phyloP scores from a whole-genome alignment of 2,888 invertebrate species.

The Tachina grossa region DNA sequence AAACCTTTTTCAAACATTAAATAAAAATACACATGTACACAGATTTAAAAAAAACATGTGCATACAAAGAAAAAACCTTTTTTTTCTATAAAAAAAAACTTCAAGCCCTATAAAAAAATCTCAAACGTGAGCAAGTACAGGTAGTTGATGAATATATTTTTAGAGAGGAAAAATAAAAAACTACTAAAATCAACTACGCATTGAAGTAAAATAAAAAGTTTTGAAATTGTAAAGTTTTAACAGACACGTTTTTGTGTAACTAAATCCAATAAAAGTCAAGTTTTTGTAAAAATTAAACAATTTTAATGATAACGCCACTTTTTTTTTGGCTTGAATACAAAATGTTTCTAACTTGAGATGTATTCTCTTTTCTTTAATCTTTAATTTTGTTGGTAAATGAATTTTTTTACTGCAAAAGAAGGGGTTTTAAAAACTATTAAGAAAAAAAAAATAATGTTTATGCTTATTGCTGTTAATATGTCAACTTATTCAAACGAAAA shows the following conservation, averaged over 20 bases:
- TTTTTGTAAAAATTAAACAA: neutral
- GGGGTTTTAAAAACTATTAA: neutral
- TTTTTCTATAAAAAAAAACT: slow-evolving; percentile 4
- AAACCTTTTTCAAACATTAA: slow-evolving; percentile 41
- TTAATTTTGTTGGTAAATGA: neutral
- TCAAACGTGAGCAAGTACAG: slow-evolving; percentile 53
- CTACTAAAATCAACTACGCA: slow-evolving; percentile 5
- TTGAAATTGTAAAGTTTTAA: neutral
- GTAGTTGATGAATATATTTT: slow-evolving; percentile 23
- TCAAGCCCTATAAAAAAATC: slow-evolving; percentile 19
- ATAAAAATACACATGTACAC: neutral
- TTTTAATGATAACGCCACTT: neutral
- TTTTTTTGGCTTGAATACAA: neutral
- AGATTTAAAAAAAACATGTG: slow-evolving; percentile 12
- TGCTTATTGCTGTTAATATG: neutral
- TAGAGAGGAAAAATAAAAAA: slow-evolving; percentile 11
- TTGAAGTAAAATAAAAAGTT: neutral
- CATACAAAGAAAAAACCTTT: neutral
- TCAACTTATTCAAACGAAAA: neutral
- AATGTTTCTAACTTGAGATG: neutral
- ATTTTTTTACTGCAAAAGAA: neutral
- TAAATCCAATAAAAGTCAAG: slow-evolving; percentile 7
- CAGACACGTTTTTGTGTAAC: slow-evolving; percentile 21
- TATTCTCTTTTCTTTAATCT: neutral
- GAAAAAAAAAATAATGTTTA: neutral